Evolutionary conservation across 2,797 vertebrate species (phyloP).

Genomic region (Darevskia mixta): DNA sequence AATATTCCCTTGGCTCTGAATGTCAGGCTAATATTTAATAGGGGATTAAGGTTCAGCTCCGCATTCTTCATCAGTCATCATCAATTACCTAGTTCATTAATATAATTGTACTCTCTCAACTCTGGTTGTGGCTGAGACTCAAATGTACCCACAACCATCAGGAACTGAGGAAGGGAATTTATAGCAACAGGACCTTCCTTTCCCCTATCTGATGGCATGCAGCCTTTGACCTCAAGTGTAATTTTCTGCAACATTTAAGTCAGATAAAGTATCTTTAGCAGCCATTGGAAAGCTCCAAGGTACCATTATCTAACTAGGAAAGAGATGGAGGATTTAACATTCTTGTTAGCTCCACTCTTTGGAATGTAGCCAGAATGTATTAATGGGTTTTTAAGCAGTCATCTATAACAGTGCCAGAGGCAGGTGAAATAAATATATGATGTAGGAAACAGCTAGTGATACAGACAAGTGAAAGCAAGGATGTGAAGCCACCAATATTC

Average conservation of each 20-base stretch:
- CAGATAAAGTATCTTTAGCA: slow-evolving; percentile 76
- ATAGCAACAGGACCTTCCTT: slow-evolving; percentile 52
- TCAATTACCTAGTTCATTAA: slow-evolving; percentile 72
- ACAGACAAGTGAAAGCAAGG: slow-evolving; percentile 31
- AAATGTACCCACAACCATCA: slow-evolving; percentile 56
- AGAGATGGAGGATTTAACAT: slow-evolving; percentile 76
- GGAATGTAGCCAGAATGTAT: slow-evolving; percentile 63
- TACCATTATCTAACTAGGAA: slow-evolving; percentile 77
- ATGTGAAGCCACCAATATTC: not conserved
- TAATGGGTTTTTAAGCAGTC: slow-evolving; percentile 76
- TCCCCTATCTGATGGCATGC: slow-evolving; percentile 63
- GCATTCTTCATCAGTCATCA: slow-evolving; percentile 69
- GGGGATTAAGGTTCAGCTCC: slow-evolving; percentile 69
- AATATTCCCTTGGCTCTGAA: slow-evolving; percentile 68
- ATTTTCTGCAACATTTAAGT: slow-evolving; percentile 79
- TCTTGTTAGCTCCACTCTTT: slow-evolving; percentile 72
- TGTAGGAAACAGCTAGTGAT: slow-evolving; percentile 29
- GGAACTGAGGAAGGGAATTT: slow-evolving; percentile 66
- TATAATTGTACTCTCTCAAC: slow-evolving; percentile 52
- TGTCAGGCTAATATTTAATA: slow-evolving; percentile 72
- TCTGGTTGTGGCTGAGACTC: slow-evolving; percentile 48
- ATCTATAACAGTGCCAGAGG: slow-evolving; percentile 36
- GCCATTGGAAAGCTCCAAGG: slow-evolving; percentile 76
- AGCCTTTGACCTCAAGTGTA: slow-evolving; percentile 75
- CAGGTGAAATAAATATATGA: not conserved